Conservation (phyloP, 2,113 vertebrate species). For the Cyrtonyx montezumae region DNA sequence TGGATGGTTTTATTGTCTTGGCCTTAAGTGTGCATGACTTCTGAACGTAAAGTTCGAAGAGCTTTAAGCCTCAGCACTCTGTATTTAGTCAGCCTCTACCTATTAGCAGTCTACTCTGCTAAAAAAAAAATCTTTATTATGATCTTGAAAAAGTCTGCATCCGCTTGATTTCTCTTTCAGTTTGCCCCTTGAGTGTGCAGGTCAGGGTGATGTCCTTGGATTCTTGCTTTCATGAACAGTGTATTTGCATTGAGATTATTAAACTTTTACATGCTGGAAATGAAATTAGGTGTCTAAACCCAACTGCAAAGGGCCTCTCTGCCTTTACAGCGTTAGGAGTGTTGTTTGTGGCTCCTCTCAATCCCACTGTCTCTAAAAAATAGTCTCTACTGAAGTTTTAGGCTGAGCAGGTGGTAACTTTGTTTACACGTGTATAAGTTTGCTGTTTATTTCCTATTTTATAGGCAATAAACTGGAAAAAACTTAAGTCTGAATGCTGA, state of each 20-base stretch:
- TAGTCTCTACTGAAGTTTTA: neutral
- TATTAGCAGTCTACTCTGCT: neutral
- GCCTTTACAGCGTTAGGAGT: neutral
- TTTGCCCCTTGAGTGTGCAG: neutral
- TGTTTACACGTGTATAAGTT: accelerated
- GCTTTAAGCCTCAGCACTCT: neutral
- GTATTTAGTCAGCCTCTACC: slow-evolving; percentile 11
- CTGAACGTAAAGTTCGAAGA: neutral
- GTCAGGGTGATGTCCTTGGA: neutral
- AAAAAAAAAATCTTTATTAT: neutral
- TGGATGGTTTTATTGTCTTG: neutral
- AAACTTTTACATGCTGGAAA: neutral
- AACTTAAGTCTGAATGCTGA: neutral
- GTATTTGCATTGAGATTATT: neutral
- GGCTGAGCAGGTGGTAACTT: neutral
- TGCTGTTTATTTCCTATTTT: neutral
- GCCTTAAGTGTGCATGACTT: neutral
- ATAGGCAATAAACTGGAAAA: neutral
- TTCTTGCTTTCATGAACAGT: neutral
- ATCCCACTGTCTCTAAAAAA: neutral
- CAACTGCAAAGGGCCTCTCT: neutral
- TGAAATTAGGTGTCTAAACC: neutral
- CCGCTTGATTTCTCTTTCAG: neutral
- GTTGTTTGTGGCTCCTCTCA: accelerated
- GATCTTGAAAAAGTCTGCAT: neutral